Evolutionary conservation across 2,797 vertebrate genomes (phyloP), one percentile per base, ranked within the genome.

Genomic region (Falco rusticolus): DNA sequence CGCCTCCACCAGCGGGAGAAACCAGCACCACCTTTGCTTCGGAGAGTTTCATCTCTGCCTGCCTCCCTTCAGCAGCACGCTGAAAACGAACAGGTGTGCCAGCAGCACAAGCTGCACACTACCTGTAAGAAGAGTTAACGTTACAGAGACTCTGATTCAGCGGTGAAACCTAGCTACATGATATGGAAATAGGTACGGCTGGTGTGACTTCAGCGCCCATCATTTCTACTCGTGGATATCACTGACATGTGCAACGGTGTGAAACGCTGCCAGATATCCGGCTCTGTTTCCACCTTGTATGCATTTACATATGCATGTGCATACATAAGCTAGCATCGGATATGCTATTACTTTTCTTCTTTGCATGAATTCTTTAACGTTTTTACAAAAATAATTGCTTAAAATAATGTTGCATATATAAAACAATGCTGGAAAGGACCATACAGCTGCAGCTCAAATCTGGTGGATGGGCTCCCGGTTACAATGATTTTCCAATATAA

Each of bases 151-250:
- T 47, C 18, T 7, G 43, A 79, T 10, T 60, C 9, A 71, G 2
- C 15, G 11, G 37, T 41, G 45, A 88, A 94, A 87, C 2, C 4
- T 0, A 86, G n/a, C 48, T 20, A 48, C 2, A 3, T 0, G 22
- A 51, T 28, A 47, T 7, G 31, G 39, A 86, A 64, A 78, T 21
- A 61, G 0, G 7, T 17, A 53, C 72, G 54, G 57, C 28, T 89
- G 22, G 11, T 87, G 14, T 20, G 54, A 65, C 47, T 47, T 45
- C 57, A n/a, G n/a, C 14, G 37, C 31, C 45, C 37, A 29, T 71
- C 28, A 20, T 34, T 61, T 79, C 74, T 37, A 13, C 47, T 54
- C 65, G 41, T 25, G 48, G 43, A 4, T 34, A 72, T 31, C 54
- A 39, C 77, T 43, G 59, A 69, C 8, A 19, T 3, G 3, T 47